Percentiles rank a stretch among this genome's conserved stretches.
phyloP scores from a whole-genome alignment of 2,113 vertebrate species.

The Synodontis membranacea region DNA sequence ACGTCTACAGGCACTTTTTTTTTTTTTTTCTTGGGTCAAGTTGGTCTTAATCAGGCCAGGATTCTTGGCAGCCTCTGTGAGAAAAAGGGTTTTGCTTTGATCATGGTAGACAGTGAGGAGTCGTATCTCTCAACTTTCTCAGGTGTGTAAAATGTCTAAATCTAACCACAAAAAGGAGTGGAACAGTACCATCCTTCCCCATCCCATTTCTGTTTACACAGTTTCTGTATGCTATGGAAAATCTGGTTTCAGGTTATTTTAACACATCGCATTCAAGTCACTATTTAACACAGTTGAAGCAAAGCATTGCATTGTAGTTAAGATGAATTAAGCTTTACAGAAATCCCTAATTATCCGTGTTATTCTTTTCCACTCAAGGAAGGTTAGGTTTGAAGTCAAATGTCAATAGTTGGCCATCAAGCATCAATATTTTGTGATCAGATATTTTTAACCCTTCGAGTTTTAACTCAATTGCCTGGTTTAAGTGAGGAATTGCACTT shows the following conservation, averaged over 20 bases:
- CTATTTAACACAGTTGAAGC: neutral
- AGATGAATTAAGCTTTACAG: neutral
- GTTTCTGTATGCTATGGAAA: neutral
- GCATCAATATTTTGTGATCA: neutral
- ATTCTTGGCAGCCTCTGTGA: conserved; percentile 32
- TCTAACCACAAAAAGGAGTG: conserved; percentile 1
- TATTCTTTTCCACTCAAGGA: neutral
- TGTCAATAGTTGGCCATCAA: neutral
- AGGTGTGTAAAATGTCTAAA: neutral
- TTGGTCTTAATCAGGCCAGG: conserved; percentile 26
- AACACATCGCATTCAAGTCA: neutral
- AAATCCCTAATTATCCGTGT: neutral
- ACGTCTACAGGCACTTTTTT: neutral
- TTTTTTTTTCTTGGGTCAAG: conserved; percentile 20
- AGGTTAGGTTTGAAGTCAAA: neutral
- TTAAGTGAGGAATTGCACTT: too few relatives aligned
- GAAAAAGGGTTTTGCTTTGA: conserved; percentile 28
- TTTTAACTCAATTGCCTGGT: too few relatives aligned
- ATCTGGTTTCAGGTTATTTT: conserved; percentile 1
- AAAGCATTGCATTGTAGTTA: neutral
- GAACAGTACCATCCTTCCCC: neutral
- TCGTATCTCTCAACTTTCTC: neutral
- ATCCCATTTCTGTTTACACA: conserved; percentile 2
- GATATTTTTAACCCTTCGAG: neutral
- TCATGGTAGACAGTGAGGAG: conserved; percentile 5